Base-by-base conservation (phyloP, 2,888 invertebrate species). In the Pandemis cinnamomeana region DNA sequence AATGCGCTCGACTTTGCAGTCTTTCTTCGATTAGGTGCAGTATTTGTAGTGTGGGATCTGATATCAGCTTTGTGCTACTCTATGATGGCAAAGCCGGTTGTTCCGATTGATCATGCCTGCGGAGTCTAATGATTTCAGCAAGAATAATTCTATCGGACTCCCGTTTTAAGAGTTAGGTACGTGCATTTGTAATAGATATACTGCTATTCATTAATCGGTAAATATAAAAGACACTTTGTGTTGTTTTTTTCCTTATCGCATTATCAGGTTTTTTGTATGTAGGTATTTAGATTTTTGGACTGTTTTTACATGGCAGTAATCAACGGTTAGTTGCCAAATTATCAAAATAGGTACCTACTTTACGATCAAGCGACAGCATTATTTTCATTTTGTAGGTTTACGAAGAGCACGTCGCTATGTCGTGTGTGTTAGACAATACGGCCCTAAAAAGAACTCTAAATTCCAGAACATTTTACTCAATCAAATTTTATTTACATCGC, bases 121-220 rank as follows among this genome's bases (percentile, higher is more conserved):
- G 74, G 81, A 83, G 83, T 84, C 81, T 80, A 83, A 85, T 87
- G 84, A 88, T 89, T 89, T 87, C 83, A 86, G 81, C 76, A 80
- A 80, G 83, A 86, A 84, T 87, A 84, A 83, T 83, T 86, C 77
- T 79, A 81, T 76, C 77, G 79, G 58, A 44, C 68, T 77, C 53
- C 55, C 69, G 70, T 71, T 58, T 46, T 67, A 64, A 72, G 53
- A 27, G 10, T 20, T 13, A 71, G 63, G 55, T 64, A 36, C 20
- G 48, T 36, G 44, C 58, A 66, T 41, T 42, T 36, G 46, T 42
- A 51, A 69, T 69, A 61, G 61, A 41, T 13, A 5, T 60, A 60
- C 60, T 58, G 27, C 58, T 53, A 15, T 15, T 5, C 15, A 8
- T 15, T 36, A 36, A 36, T 36, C 2, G 27, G 27, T 36, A 36